Evolutionary conservation across 1,140 invertebrate genomes (phyloP), one percentile per base, ranked within the genome.

Genomic region (Drosophila azteca): DNA sequence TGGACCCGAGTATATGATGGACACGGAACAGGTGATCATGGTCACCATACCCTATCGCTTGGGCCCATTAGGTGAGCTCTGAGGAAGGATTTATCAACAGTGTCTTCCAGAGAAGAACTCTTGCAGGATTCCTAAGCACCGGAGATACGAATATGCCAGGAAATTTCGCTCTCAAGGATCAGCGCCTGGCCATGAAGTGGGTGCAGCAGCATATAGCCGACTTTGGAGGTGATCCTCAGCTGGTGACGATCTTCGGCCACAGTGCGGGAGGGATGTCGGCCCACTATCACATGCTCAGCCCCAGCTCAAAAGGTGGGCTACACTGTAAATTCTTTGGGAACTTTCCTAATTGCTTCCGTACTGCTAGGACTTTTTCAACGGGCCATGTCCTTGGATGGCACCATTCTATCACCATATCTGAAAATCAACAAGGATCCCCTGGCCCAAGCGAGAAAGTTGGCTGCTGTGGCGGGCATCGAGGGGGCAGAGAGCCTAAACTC

Each of bases 181-280:
- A 92, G 52, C 67, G 73, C 1, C 22, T 89, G 60, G 89, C 78
- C 0, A 46, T 90, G 6, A 75, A 79, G 57, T 90, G 89, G 89
- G 54, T 90, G n/a, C 70, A 90, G 26, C 31, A 68, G 31, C 51
- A 90, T 6, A 89, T 90, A 6, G 45, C 51, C 0, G 22, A 58
- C 15, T 97, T 97, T 84, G 96, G 96, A 20, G 96, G 96, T 0
- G 94, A 96, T 91, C 93, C 94, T 0, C 83, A 94, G 2, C 93
- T 94, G 71, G 93, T 97, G 0, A 97, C 96, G 0, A 90, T 97
- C n/a, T 95, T 96, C 74, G 96, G 96, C 0, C 94, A 95, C 66
- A 93, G 93, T 54, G 94, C 95, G 2, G 95, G 95, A 1, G 94
- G 92, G 3, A 92, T 93, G 55, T 92, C 93, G 57, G 93, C 93